Percentiles rank a stretch among this genome's conserved stretches.
Conservation (phyloP, 2,113 vertebrate genomes). For the Cololabis saira region DNA sequence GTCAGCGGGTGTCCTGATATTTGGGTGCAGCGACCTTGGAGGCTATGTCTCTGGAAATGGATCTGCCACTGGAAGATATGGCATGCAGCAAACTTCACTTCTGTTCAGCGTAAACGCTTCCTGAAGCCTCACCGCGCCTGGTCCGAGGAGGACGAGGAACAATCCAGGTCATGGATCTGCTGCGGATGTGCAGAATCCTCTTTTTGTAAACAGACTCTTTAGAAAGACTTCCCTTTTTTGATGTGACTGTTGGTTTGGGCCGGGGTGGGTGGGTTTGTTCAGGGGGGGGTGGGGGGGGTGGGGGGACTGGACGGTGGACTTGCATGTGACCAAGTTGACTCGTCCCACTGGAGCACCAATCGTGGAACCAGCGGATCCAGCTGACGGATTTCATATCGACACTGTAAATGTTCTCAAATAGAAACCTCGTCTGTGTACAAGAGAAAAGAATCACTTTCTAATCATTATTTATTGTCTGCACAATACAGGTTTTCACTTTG, state of each 20-base stretch:
- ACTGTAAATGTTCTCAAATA: slow-evolving; percentile 74
- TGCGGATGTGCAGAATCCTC: slow-evolving; percentile 56
- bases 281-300: no score
- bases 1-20: slow-evolving; percentile 76
- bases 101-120: slow-evolving; percentile 64
- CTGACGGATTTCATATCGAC: slow-evolving; percentile 80
- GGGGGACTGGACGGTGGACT: no score
- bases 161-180: slow-evolving; percentile 49
- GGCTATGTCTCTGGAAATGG: slow-evolving; percentile 81
- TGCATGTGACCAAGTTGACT: slow-evolving; percentile 87
- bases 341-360: slow-evolving; percentile 81
- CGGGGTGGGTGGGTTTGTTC: background rate
- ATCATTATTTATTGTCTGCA: slow-evolving; percentile 94
- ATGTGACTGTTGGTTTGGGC: slow-evolving; percentile 47
- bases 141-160: slow-evolving; percentile 50
- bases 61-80: slow-evolving; percentile 51
- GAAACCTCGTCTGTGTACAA: slow-evolving; percentile 83
- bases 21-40: slow-evolving; percentile 78
- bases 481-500: slow-evolving; percentile 92
- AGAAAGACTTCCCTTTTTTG: slow-evolving; percentile 65
- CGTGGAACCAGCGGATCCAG: no score
- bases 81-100: slow-evolving; percentile 55
- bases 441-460: slow-evolving; percentile 86
- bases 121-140: slow-evolving; percentile 49
- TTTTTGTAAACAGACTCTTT: slow-evolving; percentile 77